Conservation (phyloP, 2,888 invertebrate genomes). For the Scrobipalpa atriplicella region DNA sequence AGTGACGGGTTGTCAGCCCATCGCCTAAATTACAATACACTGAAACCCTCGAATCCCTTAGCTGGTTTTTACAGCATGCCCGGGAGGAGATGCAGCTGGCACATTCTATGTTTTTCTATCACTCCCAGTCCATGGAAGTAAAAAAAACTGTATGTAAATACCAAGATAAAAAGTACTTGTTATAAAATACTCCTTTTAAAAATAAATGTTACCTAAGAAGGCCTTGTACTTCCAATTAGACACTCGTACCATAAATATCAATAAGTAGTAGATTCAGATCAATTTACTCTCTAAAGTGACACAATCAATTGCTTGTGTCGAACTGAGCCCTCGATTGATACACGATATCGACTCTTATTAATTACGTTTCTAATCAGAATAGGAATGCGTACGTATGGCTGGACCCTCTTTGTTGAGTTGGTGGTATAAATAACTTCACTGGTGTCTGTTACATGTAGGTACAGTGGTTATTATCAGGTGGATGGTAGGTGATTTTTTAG, state of each 20-base stretch:
- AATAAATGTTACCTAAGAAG: not conserved
- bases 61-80: too few relatives aligned
- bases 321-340: constrained; percentile 35
- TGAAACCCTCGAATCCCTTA: too few relatives aligned
- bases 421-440: not conserved
- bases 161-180: too few relatives aligned
- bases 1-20: too few relatives aligned
- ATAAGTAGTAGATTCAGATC: constrained; percentile 9
- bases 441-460: not conserved
- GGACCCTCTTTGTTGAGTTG: not conserved
- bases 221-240: not conserved
- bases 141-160: too few relatives aligned
- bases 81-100: too few relatives aligned
- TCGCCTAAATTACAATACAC: too few relatives aligned
- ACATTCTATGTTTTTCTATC: too few relatives aligned
- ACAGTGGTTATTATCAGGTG: not conserved
- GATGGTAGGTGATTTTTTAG: not conserved
- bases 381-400: constrained; percentile 15
- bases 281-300: constrained; percentile 17
- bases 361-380: constrained; percentile 16
- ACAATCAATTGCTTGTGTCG: constrained; percentile 29
- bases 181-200: too few relatives aligned
- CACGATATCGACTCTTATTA: constrained; percentile 21
- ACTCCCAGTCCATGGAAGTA: too few relatives aligned
- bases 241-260: not conserved